Base-by-base conservation (phyloP, 1,140 invertebrate species). In the Halesus radiatus region DNA sequence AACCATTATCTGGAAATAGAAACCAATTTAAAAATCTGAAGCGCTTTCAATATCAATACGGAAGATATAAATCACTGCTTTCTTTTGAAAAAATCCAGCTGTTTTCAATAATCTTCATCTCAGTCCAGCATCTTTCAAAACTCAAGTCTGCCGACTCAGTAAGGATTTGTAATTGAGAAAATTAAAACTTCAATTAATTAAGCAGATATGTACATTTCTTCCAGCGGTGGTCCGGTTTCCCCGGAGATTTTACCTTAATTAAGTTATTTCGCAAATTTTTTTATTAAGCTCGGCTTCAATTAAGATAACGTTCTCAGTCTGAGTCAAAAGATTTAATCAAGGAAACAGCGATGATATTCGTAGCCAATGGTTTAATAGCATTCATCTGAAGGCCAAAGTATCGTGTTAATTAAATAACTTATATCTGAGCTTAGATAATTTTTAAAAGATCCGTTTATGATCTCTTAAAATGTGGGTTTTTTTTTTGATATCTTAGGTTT, bases 111-210 rank as follows among this genome's bases (percentile, higher is more conserved):
- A 45, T 45, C 8, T 45, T 66, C 16, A 66, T 66, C 62, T 32
- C 62, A n/a, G 26, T 15, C 22, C 22, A 22, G 26, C 16, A 32
- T 66, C 62, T 32, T 7, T 66, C 29, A 32, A 66, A 45, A 26
- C 16, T 26, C 20, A 66, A 66, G 15, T 16, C 62, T 18, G n/a
- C 37, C 20, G 37, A 70, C 66, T 52, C 20, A 68, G 32, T 50
- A 45, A 50, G 37, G 64, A 68, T 76, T 62, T 56, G 50, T 76
- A 76, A 76, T 76, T 76, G 32, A 62, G 32, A 54, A 45, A 76
- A 76, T 76, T 76, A 76, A 76, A 76, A 76, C 32, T 29, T 45
- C 56, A 58, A 62, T 62, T 23, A 76, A 23, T 62, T 29, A 76
- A 76, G 54, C 45, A 32, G 32, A n/a, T 37, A 45, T 13, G 8